These are phyloP conservation scores for Ptiloglossa arizonensis DNA, from an alignment of 1,140 invertebrate species.

Conservation along the genomic window DNA sequence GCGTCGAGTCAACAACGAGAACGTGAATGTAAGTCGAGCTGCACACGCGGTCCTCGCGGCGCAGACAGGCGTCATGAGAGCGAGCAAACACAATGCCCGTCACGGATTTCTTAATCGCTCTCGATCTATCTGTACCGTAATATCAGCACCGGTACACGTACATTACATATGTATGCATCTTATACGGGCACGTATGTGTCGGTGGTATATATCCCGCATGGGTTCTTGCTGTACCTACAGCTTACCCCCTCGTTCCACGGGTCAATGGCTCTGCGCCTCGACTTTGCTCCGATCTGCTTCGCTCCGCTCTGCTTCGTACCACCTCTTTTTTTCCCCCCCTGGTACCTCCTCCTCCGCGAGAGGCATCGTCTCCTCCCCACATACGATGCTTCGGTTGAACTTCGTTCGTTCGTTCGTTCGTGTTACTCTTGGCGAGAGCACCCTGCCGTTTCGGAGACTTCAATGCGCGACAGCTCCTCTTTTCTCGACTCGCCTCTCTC, in stretches of 20 bases:
- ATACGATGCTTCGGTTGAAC: conserved; percentile 39
- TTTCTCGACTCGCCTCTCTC: conserved; percentile 64
- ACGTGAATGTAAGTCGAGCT: conserved; percentile 26
- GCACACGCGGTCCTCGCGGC: conserved; percentile 8
- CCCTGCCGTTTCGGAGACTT: conserved; percentile 76
- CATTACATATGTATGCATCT: conserved; percentile 36
- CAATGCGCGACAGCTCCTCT: conserved; percentile 77
- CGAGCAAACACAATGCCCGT: conserved; percentile 76
- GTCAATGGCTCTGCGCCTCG: conserved; percentile 72
- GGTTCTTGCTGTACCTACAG: conserved; percentile 48
- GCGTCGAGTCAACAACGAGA: background rate
- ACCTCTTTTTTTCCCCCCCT: conserved; percentile 5
- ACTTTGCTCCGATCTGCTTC: conserved; percentile 57
- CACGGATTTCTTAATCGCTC: conserved; percentile 81
- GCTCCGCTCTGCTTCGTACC: conserved; percentile 61
- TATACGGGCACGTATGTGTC: conserved; percentile 33
- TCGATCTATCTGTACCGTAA: conserved; percentile 77
- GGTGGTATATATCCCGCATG: conserved; percentile 38
- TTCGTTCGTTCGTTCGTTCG: conserved; percentile 60
- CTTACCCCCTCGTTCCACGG: conserved; percentile 69
- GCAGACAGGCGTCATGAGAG: conserved; percentile 53
- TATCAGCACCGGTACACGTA: conserved; percentile 52
- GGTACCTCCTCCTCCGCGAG: conserved; percentile 28
- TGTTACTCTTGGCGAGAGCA: conserved; percentile 64
- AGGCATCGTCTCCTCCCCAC: conserved; percentile 40